Base-by-base conservation (phyloP, 2,888 invertebrate species). In the Ophion slaviceki region DNA sequence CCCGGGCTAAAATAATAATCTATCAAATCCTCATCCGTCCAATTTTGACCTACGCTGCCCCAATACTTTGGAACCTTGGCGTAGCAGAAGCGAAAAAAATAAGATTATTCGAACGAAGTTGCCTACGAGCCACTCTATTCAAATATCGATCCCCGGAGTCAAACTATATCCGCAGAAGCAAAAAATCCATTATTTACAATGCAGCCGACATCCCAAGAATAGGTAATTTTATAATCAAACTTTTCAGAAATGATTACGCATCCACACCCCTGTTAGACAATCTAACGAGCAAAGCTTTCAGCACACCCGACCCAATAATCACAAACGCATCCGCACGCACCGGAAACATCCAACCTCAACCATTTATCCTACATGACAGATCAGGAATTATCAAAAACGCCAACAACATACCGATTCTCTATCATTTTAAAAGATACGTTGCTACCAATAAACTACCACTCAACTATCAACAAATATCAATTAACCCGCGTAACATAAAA, bases 51-150 rank as follows among this genome's bases (percentile, higher is more conserved):
- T 36, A 36, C 7, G 5, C 5, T 6, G 36, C 36, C 5, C 36
- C 36, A 36, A 36, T 36, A 6, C 84, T 84, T 61, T 88, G 80
- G 67, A 88, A 89, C 32, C 45, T 81, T 0, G 64, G 78, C 2
- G 85, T 87, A 0, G 28, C 86, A 0, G 14, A 62, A 1, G 87
- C 87, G 80, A 87, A 88, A 81, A 87, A 83, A 62, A 2, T 88
- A 0, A 36, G 88, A 47, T 64, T 3, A 10, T 87, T 86, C 36
- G 87, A 75, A 75, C 70, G 87, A 64, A 68, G 53, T 8, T 87
- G 87, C 28, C 53, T 87, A 4, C 28, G 82, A 0, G 36, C 59
- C 0, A 45, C 28, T n/a, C 75, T 84, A 5, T 45, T 57, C 8
- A 36, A 67, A 20, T 24, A 76, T 53, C 36, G 86, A 8, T 57